Base-by-base conservation (phyloP, 2,797 vertebrate genomes). In the Loriculus beryllinus region DNA sequence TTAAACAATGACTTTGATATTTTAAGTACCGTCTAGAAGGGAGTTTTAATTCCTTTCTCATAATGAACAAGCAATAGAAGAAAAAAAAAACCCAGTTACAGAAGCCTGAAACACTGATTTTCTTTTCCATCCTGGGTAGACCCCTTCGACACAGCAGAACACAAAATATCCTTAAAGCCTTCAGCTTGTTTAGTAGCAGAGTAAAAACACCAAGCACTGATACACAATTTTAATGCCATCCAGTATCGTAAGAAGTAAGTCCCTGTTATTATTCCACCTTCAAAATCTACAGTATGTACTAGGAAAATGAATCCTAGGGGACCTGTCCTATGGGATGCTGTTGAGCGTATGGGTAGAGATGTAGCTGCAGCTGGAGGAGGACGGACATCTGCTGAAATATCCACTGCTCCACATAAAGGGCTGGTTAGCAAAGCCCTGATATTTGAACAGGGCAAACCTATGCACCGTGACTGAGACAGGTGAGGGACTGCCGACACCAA, bases 1-100 rank as follows among this genome's bases (percentile, higher is more conserved):
- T 97, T 98, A 98, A 98, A 97, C 97, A 98, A 97, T 98, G 98
- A 97, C 98, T 98, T 98, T 98, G 98, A 98, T 98, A 98, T 98
- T 98, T 98, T 98, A 98, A 98, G 97, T 98, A 98, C 97, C 98
- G 97, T 97, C 97, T 98, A 97, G 97, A 96, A 98, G 97, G 97
- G 97, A 97, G 97, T 98, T 98, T 98, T 98, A 98, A 98, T 98
- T 98, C 97, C 96, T 98, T 97, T 95, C 95, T 98, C 95, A 97
- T 98, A 98, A 98, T 97, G 97, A 98, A 97, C 93, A 95, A 96
- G 95, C 91, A 97, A 82, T 84, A 83, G 85, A 89, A 94, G 78
- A 89, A 88, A 92, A 89, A 88, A 92, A 91, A 91, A 12, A 1
- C 52, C 65, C 88, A 96, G 96, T 97, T 97, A 97, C 89, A 98